phyloP scores from a whole-genome alignment of 1,140 invertebrate genomes.

The Papilio xuthus region DNA sequence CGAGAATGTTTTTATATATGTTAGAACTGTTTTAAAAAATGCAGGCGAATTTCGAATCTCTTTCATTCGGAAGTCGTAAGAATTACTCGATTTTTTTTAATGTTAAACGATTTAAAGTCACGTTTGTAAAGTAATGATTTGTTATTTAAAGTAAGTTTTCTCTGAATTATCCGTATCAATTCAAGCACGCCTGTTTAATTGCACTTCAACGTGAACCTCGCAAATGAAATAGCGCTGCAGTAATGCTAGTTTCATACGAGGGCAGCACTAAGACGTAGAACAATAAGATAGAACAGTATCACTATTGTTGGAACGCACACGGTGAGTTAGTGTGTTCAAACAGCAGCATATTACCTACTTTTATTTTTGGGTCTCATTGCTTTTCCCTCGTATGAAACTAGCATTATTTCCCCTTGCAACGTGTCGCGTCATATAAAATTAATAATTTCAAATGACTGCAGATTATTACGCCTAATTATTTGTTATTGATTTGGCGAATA shows the following conservation, averaged over 20 bases:
- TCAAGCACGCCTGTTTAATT: constrained; percentile 7
- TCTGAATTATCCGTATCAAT: constrained; percentile 1
- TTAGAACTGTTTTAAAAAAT: too few relatives aligned
- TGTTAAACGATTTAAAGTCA: neutral
- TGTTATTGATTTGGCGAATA: neutral
- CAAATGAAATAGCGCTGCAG: neutral
- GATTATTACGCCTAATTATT: neutral
- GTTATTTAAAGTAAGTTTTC: neutral
- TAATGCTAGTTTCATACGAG: neutral
- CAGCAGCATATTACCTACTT: too few relatives aligned
- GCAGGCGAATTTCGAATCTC: too few relatives aligned
- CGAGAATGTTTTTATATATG: too few relatives aligned
- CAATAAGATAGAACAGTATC: neutral
- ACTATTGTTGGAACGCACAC: neutral
- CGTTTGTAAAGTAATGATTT: neutral
- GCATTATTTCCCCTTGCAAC: too few relatives aligned
- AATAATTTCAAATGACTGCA: neutral
- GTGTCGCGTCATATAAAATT: neutral
- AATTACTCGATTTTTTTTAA: too few relatives aligned
- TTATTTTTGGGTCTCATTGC: too few relatives aligned
- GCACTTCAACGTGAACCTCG: constrained; percentile 13
- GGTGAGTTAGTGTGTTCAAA: too few relatives aligned
- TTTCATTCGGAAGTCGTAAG: too few relatives aligned
- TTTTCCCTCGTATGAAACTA: too few relatives aligned
- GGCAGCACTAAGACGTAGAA: neutral